These are phyloP conservation scores for Gyps fulvus DNA, from an alignment of 2,113 vertebrate species.

Conservation along the genomic window DNA sequence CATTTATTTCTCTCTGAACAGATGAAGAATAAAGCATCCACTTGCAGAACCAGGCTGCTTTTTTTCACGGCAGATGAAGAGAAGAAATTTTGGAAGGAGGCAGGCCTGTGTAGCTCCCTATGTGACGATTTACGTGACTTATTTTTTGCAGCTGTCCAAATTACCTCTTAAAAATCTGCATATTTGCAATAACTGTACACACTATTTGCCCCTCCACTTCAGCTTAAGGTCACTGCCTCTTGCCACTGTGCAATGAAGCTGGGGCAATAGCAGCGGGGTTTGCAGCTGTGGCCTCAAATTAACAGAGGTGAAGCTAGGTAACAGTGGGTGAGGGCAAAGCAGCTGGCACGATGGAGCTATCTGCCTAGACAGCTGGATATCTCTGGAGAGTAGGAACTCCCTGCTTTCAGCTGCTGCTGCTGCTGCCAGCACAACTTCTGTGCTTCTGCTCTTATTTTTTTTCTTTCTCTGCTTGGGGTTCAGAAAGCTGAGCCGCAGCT, in stretches of 20 bases:
- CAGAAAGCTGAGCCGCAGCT: not conserved
- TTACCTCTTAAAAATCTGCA: not conserved
- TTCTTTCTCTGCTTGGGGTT: not conserved
- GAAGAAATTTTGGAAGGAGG: not conserved
- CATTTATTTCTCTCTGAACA: not conserved
- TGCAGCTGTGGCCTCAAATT: not conserved
- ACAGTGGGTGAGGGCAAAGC: not conserved
- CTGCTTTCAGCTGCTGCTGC: not conserved
- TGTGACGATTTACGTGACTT: not conserved
- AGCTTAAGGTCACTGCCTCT: not conserved
- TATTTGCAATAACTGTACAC: not conserved
- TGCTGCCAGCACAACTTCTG: not conserved
- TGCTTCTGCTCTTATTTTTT: not conserved
- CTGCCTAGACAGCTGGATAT: not conserved
- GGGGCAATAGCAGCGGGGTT: not conserved
- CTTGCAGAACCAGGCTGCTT: not conserved
- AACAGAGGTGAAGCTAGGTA: not conserved
- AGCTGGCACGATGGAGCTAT: not conserved
- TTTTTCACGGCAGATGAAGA: not conserved
- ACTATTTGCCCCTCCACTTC: not conserved
- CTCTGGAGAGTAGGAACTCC: not conserved
- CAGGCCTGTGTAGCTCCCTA: not conserved
- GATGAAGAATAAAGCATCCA: not conserved
- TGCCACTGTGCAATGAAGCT: not conserved
- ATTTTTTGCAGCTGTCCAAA: not conserved